Evolutionary conservation across 2,888 invertebrate genomes (phyloP).

Genomic region (Tetragnatha montana): DNA sequence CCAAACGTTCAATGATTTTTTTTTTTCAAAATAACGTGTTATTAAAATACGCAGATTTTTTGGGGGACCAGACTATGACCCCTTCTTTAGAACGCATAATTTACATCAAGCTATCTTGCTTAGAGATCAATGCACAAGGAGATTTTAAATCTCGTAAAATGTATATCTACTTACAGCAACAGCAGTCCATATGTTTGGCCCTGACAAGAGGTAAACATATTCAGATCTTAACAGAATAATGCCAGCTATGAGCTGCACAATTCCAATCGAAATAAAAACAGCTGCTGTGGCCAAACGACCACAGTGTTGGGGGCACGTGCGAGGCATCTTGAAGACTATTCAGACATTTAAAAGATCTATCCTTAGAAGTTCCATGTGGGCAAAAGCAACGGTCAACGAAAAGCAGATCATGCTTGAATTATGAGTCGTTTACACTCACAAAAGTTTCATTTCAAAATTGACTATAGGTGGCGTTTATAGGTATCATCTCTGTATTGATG

Average conservation of each 20-base stretch:
- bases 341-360: not conserved
- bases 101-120: no score
- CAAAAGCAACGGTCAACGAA: no score
- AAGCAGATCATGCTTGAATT: not conserved
- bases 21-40: not conserved
- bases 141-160: not conserved
- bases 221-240: conserved; percentile 56
- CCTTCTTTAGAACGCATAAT: not conserved
- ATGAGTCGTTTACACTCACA: no score
- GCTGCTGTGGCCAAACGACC: conserved; percentile 54
- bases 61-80: not conserved
- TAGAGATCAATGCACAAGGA: no score
- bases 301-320: conserved; percentile 49
- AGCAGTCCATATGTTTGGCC: conserved; percentile 62
- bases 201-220: conserved; percentile 54
- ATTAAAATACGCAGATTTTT: not conserved
- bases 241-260: conserved; percentile 60
- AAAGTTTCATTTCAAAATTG: no score
- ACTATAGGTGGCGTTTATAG: no score
- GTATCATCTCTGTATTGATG: no score
- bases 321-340: not conserved
- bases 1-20: not conserved
- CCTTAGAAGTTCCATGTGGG: no score
- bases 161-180: conserved; percentile 39
- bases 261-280: conserved; percentile 58